These are phyloP conservation scores for Octomys mimax DNA, from an alignment of 2,797 vertebrate species.

Conservation along the genomic window DNA sequence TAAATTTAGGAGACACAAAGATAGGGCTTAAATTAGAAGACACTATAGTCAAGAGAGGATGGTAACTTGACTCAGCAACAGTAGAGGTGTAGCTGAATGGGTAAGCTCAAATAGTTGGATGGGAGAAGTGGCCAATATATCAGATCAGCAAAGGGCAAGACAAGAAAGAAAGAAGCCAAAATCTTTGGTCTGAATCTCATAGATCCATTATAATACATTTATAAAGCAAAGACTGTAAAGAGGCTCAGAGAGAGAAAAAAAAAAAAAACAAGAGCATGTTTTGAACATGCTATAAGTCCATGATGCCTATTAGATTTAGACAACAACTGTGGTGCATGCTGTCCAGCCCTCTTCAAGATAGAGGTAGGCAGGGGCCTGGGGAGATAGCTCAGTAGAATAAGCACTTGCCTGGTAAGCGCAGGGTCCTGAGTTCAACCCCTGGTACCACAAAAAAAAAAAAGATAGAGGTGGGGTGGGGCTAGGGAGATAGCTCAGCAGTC, in stretches of 20 bases:
- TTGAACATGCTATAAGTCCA: neutral
- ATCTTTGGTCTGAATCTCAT: neutral
- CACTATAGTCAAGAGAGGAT: neutral
- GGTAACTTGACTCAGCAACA: neutral
- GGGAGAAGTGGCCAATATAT: neutral
- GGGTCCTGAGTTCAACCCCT: too few relatives aligned
- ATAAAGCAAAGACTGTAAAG: neutral
- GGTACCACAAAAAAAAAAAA: neutral
- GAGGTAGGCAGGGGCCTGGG: neutral
- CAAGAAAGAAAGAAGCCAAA: slow-evolving; percentile 13
- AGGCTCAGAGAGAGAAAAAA: neutral
- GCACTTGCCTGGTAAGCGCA: too few relatives aligned
- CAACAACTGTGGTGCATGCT: neutral
- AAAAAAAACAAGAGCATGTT: neutral
- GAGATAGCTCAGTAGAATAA: too few relatives aligned
- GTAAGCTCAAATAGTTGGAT: neutral
- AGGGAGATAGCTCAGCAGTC: too few relatives aligned
- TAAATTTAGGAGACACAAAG: neutral
- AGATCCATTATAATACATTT: slow-evolving; percentile 5
- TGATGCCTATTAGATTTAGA: neutral
- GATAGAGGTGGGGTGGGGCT: neutral
- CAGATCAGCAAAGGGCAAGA: neutral
- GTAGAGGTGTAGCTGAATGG: neutral
- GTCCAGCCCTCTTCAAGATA: neutral
- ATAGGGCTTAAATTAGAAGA: neutral